Evolutionary conservation across 2,888 invertebrate genomes (phyloP), one percentile per base, ranked within the genome.

Genomic region (Argyresthia albistria): DNA sequence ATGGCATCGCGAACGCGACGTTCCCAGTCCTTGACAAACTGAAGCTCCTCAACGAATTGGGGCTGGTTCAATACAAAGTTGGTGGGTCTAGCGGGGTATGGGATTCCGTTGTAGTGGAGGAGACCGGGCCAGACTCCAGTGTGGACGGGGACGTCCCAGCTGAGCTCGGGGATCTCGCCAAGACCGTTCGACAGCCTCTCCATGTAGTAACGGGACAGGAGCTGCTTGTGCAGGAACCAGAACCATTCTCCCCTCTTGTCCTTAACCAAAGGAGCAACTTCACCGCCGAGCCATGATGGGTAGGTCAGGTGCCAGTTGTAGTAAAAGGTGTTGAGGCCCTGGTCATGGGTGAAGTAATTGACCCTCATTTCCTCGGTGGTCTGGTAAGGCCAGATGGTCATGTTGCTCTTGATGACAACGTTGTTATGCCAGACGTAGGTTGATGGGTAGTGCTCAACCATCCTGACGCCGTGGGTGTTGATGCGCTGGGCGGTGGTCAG

Each of bases 281-380:
- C 75, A 53, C 89, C 89, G 55, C 89, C 84, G 65, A 93, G 81
- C 91, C 92, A 93, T 67, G 79, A 88, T 7, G 94, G 92, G 64
- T 90, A 91, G 53, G 90, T 82, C 60, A 92, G 69, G 59, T 90
- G 88, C 58, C 77, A 69, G 66, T 91, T 89, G 72, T 91, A 91
- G 78, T 93, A 92, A 66, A 88, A 90, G 25, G 90, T 64, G 70
- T 92, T 94, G 50, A 93, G 78, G 53, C 89, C 91, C 53, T 92
- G 78, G 70, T 95, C 95, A 65, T 94, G 92, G 12, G 91, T 91
- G 80, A 91, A 94, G 77, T 95, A 95, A 36, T 88, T 78, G 46
- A 95, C 60, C 10, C 86, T 73, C 53, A 89, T 84, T 56, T 92
- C 91, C 1, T 88, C 76, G 64, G 89, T 81, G 58, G 80, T 66